A percentile compares a stretch with the other conserved stretches of the same genome.
Evolutionary conservation across 2,888 invertebrate species (phyloP).

Genomic region (Falcaria lacertinaria): DNA sequence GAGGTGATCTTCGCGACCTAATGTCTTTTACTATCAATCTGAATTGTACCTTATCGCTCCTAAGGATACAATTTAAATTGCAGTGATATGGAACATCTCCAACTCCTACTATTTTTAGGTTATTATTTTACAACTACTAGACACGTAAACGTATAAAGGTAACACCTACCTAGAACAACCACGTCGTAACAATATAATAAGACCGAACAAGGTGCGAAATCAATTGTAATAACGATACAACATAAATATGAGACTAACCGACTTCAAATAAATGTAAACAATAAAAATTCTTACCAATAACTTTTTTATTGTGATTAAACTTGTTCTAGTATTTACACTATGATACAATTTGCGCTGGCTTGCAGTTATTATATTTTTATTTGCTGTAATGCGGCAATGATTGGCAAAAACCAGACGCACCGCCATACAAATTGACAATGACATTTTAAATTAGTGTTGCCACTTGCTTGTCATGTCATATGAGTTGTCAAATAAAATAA

Average conservation of each 20-base stretch:
- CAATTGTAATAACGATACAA: not conserved
- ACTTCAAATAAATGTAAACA: not conserved
- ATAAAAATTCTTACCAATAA: slow-evolving; percentile 36
- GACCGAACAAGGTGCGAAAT: not conserved
- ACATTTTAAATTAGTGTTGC: slow-evolving; percentile 27
- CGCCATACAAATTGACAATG: slow-evolving; percentile 63
- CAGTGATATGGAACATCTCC: no score
- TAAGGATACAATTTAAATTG: no score
- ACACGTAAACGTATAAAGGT: no score
- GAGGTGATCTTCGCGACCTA: no score
- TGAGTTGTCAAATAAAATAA: no score
- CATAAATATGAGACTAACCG: not conserved
- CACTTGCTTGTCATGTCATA: no score
- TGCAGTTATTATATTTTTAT: slow-evolving; percentile 46
- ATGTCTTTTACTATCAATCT: no score
- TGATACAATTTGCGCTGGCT: slow-evolving; percentile 29
- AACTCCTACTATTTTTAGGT: no score
- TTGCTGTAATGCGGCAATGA: slow-evolving; percentile 64
- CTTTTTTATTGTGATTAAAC: slow-evolving; percentile 18
- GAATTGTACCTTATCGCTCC: no score
- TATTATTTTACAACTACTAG: no score
- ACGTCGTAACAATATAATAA: not conserved
- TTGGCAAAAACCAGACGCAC: slow-evolving; percentile 71
- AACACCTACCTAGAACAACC: no score
- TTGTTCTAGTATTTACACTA: slow-evolving; percentile 14